Percentiles rank a stretch among this genome's conserved stretches.
phyloP scores from a whole-genome alignment of 2,888 invertebrate genomes.

The Drosophila meridiana region DNA sequence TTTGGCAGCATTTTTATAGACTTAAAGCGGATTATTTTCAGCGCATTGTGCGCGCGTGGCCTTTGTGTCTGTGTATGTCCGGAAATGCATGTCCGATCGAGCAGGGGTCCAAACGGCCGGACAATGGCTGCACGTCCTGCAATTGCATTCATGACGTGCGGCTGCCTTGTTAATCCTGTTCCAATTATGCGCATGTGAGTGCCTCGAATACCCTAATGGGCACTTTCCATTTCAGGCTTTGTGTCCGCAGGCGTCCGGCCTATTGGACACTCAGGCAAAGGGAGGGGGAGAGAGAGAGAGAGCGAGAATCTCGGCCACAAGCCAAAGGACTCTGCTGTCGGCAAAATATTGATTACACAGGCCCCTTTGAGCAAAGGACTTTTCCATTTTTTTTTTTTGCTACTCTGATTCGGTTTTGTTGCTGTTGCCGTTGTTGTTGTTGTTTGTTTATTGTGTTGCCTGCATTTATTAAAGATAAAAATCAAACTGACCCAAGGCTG shows the following conservation, averaged over 20 bases:
- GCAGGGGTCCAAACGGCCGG: constrained; percentile 46
- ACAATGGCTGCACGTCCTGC: constrained; percentile 57
- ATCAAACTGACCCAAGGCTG: constrained; percentile 67
- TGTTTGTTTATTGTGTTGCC: constrained; percentile 55
- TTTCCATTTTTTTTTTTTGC: constrained; percentile 15
- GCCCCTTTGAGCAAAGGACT: constrained; percentile 50
- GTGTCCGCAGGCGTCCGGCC: constrained; percentile 52
- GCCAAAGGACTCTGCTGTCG: constrained; percentile 52
- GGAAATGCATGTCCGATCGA: constrained; percentile 58
- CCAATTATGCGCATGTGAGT: constrained; percentile 78
- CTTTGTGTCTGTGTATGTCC: constrained; percentile 42
- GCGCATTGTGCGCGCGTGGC: constrained; percentile 54
- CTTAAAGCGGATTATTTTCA: constrained; percentile 83
- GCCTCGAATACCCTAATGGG: constrained; percentile 75
- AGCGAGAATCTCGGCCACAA: constrained; percentile 26
- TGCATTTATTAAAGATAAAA: constrained; percentile 68
- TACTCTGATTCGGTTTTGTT: constrained; percentile 18
- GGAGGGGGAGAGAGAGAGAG: neutral
- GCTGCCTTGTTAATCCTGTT: constrained; percentile 76
- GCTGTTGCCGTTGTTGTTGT: constrained; percentile 11
- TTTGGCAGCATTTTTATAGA: constrained; percentile 70
- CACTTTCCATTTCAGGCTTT: constrained; percentile 73
- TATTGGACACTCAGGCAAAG: constrained; percentile 25
- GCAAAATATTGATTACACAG: constrained; percentile 76
- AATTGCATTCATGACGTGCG: constrained; percentile 63